Conservation (phyloP, 2,888 invertebrate genomes). For the Caprella mutica region DNA sequence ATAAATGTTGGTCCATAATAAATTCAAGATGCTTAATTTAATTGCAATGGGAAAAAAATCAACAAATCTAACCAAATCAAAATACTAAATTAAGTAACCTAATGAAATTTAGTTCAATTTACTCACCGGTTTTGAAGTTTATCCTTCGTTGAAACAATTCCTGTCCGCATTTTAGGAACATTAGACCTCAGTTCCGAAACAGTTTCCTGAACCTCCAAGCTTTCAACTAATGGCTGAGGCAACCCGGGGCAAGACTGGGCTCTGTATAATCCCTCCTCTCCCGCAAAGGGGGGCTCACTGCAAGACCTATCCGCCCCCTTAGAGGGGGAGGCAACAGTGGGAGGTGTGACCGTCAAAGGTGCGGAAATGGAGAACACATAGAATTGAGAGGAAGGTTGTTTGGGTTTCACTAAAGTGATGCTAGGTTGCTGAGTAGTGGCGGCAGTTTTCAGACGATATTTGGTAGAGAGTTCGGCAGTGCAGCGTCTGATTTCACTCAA, state of each 20-base stretch:
- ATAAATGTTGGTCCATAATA: too few relatives aligned
- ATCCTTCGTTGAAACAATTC: not conserved
- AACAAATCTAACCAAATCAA: too few relatives aligned
- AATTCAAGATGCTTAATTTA: too few relatives aligned
- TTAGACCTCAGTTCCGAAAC: not conserved
- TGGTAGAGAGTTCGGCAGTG: constrained; percentile 25
- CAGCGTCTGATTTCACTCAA: constrained; percentile 28
- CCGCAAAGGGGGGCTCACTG: constrained; percentile 29
- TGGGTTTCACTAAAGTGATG: not conserved
- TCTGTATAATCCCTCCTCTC: constrained; percentile 30
- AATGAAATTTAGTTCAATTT: too few relatives aligned
- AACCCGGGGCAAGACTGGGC: constrained; percentile 31
- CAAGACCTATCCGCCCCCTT: constrained; percentile 11
- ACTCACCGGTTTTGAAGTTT: constrained; percentile 6
- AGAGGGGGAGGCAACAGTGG: not conserved
- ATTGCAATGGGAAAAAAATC: too few relatives aligned
- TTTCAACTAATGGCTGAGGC: constrained; percentile 3
- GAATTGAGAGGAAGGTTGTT: not conserved
- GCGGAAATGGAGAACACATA: not conserved
- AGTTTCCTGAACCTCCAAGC: constrained; percentile 2
- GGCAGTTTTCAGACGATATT: constrained; percentile 17
- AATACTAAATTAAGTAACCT: too few relatives aligned
- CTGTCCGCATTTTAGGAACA: too few relatives aligned
- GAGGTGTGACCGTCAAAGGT: not conserved
- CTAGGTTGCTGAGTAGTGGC: not conserved